Conservation (phyloP, 2,888 invertebrate species). For the Hemistola chrysoprasaria region DNA sequence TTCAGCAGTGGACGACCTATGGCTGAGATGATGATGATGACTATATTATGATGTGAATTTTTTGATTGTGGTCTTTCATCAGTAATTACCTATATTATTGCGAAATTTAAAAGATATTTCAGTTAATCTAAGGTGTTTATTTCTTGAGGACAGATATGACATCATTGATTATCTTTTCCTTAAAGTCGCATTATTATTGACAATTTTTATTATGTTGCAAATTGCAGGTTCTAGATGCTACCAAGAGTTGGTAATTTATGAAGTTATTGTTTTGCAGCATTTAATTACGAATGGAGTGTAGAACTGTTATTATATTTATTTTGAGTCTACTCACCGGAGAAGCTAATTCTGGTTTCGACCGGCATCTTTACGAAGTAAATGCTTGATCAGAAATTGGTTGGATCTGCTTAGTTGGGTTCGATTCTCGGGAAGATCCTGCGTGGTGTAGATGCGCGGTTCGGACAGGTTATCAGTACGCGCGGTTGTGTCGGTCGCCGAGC, state of each 20-base stretch:
- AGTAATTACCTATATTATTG: too few species aligned
- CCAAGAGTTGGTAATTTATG: constrained; percentile 1
- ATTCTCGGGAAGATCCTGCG: constrained; percentile 40
- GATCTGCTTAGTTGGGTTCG: constrained; percentile 27
- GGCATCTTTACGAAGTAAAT: constrained; percentile 52
- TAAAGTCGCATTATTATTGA: constrained; percentile 6
- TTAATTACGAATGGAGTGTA: constrained; percentile 4
- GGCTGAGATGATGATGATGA: too few species aligned
- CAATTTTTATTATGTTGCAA: constrained; percentile 3
- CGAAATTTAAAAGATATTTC: too few species aligned
- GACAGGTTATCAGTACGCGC: constrained; percentile 50
- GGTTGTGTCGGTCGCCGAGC: constrained; percentile 55
- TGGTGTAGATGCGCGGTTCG: constrained; percentile 47
- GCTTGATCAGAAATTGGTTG: constrained; percentile 22
- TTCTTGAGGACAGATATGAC: constrained; percentile 11
- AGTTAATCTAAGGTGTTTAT: too few species aligned
- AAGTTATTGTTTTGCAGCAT: constrained; percentile 5
- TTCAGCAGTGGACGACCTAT: too few species aligned
- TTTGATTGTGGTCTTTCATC: too few species aligned
- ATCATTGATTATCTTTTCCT: constrained; percentile 18
- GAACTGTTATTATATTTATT: background rate
- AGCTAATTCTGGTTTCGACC: constrained; percentile 77
- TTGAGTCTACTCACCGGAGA: constrained; percentile 65
- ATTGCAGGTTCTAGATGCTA: constrained; percentile 5
- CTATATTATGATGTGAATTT: too few species aligned